A percentile compares a stretch with the other conserved stretches of the same genome.
Conservation (phyloP, 2,888 invertebrate species). For the Xanthostigma xanthostigma region DNA sequence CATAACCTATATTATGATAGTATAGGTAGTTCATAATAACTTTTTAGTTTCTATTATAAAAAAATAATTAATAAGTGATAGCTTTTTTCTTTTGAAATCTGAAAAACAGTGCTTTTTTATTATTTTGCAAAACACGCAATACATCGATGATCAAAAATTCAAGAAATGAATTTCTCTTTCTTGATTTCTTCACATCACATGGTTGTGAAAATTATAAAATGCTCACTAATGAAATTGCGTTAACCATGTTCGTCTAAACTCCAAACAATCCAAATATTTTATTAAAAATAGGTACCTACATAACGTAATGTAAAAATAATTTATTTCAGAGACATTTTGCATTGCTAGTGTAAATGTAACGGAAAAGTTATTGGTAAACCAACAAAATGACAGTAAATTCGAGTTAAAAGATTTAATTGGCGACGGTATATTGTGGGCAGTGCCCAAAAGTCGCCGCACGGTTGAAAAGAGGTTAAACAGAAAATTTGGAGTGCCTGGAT, state of each 20-base stretch:
- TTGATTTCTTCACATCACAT: too few species aligned
- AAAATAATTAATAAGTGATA: background rate
- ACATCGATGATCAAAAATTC: too few species aligned
- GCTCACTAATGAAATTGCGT: too few species aligned
- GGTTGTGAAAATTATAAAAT: too few species aligned
- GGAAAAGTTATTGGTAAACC: background rate
- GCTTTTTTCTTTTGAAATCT: too few species aligned
- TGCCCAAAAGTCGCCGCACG: slow-evolving; percentile 63
- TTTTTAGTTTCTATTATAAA: too few species aligned
- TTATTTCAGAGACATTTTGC: slow-evolving; percentile 7
- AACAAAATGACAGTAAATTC: slow-evolving; percentile 19
- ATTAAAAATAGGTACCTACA: background rate
- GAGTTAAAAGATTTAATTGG: slow-evolving; percentile 49
- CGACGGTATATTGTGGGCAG: slow-evolving; percentile 67
- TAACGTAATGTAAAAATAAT: slow-evolving; percentile 1
- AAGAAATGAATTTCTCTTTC: too few species aligned
- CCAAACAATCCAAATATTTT: too few species aligned
- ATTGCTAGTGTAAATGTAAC: slow-evolving; percentile 1
- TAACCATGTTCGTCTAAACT: too few species aligned
- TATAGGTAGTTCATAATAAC: background rate
- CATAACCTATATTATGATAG: slow-evolving; percentile 4
- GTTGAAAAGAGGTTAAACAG: slow-evolving; percentile 58
- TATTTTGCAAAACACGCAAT: too few species aligned
- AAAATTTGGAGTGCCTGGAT: slow-evolving; percentile 53
- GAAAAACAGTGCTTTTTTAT: too few species aligned